Evolutionary conservation across 1,140 invertebrate species (phyloP).

Genomic region (Drosophila varians): DNA sequence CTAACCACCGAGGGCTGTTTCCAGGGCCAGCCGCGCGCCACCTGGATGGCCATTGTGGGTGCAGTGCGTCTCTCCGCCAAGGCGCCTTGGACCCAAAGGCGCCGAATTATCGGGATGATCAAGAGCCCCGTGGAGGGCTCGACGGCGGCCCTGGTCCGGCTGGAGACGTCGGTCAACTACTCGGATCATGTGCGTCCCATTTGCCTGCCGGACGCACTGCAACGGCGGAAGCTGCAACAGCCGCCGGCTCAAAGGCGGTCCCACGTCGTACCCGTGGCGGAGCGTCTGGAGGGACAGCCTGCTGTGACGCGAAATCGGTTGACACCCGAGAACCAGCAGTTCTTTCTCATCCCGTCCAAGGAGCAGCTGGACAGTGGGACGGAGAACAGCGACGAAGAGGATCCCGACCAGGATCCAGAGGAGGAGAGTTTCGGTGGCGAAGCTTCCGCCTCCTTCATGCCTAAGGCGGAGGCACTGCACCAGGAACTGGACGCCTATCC

Average conservation of each 20-base stretch:
- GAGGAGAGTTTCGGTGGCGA: conserved; percentile 25
- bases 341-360: conserved; percentile 69
- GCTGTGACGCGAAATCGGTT: conserved; percentile 32
- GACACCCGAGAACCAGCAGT: conserved; percentile 75
- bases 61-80: conserved; percentile 89
- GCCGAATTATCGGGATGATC: conserved; percentile 92
- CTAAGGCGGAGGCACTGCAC: conserved; percentile 70
- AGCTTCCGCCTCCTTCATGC: conserved; percentile 66
- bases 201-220: conserved; percentile 87
- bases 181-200: conserved; percentile 93
- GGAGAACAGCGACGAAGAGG: conserved; percentile 1
- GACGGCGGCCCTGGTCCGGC: conserved; percentile 91
- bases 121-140: conserved; percentile 95
- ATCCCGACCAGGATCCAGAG: neutral
- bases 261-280: conserved; percentile 71
- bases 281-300: conserved; percentile 54
- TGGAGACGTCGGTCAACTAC: conserved; percentile 89
- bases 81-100: conserved; percentile 94
- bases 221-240: conserved; percentile 62
- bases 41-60: conserved; percentile 92
- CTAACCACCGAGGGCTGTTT: conserved; percentile 95
- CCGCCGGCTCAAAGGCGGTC: conserved; percentile 57
- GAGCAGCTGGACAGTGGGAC: conserved; percentile 45
- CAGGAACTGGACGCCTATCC: conserved; percentile 67
- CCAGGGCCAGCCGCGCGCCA: conserved; percentile 93